Percentiles rank a stretch among this genome's conserved stretches.
Conservation (phyloP, 2,888 invertebrate species). For the Microdon myrmicae region DNA sequence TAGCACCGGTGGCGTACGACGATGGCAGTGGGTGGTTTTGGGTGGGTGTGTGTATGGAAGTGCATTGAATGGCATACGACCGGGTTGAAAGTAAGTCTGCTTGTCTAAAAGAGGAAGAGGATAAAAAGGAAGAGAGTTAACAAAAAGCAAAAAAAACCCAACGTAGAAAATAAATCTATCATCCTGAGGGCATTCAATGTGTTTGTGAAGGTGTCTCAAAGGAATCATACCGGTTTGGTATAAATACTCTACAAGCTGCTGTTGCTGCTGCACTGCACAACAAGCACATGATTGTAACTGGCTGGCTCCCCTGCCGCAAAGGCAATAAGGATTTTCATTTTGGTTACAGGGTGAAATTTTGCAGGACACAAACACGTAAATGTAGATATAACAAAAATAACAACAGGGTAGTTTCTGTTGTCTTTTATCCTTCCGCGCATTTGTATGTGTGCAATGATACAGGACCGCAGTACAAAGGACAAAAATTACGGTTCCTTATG, state of each 20-base stretch:
- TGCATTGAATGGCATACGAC: constrained; percentile 6
- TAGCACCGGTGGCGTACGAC: background rate
- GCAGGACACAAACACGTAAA: background rate
- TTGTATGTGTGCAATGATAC: constrained; percentile 3
- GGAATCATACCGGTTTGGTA: constrained; percentile 34
- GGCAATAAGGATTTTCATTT: constrained; percentile 12
- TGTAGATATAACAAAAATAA: constrained; percentile 7
- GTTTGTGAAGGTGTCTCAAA: constrained; percentile 43
- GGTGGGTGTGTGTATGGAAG: constrained; percentile 7
- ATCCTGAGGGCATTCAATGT: constrained; percentile 5
- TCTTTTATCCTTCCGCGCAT: constrained; percentile 8
- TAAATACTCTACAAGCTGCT: constrained; percentile 35
- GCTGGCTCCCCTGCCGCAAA: constrained; percentile 16
- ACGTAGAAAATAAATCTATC: constrained; percentile 33
- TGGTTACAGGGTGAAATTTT: constrained; percentile 21
- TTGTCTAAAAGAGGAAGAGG: constrained; percentile 5
- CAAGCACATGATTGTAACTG: background rate
- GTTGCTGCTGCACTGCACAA: constrained; percentile 14
- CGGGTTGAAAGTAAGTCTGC: constrained; percentile 5
- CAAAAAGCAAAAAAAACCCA: no score
- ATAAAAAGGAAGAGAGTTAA: constrained; percentile 2
- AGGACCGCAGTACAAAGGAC: background rate
- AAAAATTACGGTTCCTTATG: constrained; percentile 17
- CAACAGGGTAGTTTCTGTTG: constrained; percentile 23
- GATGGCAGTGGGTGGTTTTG: constrained; percentile 1